Evolutionary conservation across 2,888 invertebrate species (phyloP).

Genomic region (Oegoconia quadripuncta): DNA sequence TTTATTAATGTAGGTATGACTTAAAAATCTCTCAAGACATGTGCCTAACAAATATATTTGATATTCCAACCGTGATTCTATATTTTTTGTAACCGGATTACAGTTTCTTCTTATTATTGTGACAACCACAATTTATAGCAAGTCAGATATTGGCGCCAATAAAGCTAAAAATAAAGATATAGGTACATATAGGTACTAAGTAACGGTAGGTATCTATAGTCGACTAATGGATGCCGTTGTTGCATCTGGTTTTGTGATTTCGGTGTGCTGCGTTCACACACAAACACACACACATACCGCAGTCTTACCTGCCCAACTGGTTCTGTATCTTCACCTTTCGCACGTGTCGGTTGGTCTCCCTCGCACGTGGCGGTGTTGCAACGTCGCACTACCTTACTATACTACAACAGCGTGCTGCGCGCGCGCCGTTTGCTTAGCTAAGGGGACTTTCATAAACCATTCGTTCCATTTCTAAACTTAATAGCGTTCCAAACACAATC

Average conservation of each 20-base stretch:
- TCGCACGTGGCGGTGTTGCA: constrained; percentile 20
- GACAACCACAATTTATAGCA: too few species aligned
- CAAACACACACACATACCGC: constrained; percentile 11
- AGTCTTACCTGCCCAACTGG: constrained; percentile 52
- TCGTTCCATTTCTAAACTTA: background rate
- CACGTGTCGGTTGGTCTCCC: constrained; percentile 30
- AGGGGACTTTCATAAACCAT: constrained; percentile 1
- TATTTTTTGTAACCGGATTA: too few species aligned
- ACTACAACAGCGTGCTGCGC: constrained; percentile 18
- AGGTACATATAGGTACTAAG: background rate
- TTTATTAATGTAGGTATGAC: too few species aligned
- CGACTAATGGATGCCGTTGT: constrained; percentile 28
- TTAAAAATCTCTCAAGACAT: too few species aligned
- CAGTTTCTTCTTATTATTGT: too few species aligned
- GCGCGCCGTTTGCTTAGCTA: constrained; percentile 25
- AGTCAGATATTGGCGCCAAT: too few species aligned
- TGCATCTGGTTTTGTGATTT: constrained; percentile 54
- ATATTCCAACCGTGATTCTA: too few species aligned
- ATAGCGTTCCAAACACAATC: background rate
- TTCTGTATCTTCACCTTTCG: constrained; percentile 30
- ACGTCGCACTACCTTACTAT: constrained; percentile 9
- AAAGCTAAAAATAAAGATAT: too few species aligned
- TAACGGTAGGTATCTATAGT: background rate
- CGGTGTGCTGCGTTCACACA: constrained; percentile 27
- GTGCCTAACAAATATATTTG: too few species aligned